Evolutionary conservation across 2,888 invertebrate species (phyloP).

Genomic region (Ptilodon capucinus): DNA sequence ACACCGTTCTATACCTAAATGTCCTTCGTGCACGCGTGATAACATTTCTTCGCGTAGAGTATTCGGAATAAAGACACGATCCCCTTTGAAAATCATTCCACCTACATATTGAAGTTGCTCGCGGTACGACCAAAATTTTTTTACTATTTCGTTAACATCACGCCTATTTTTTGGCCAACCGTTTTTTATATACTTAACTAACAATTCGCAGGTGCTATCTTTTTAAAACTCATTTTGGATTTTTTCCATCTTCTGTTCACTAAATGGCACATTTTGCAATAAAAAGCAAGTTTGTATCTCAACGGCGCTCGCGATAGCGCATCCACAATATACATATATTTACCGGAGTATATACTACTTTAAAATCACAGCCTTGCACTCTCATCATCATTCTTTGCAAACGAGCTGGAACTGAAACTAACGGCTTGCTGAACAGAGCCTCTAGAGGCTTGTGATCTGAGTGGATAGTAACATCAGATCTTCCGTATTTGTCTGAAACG

Average conservation of each 20-base stretch:
- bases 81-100: not conserved
- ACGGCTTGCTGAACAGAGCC: slow-evolving; percentile 28
- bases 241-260: not conserved
- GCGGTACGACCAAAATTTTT: not conserved
- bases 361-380: slow-evolving; percentile 25
- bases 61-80: not conserved
- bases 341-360: slow-evolving; percentile 29
- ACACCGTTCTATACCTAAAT: slow-evolving; percentile 28
- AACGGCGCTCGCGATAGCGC: slow-evolving; percentile 28
- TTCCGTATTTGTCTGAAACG: slow-evolving; percentile 36
- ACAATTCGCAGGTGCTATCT: no score
- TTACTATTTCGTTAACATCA: no score
- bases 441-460: slow-evolving; percentile 38
- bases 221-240: no score
- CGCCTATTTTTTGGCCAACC: no score
- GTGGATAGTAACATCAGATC: slow-evolving; percentile 19
- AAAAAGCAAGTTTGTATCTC: slow-evolving; percentile 4
- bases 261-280: slow-evolving; percentile 4
- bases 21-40: not conserved
- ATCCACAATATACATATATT: slow-evolving; percentile 34
- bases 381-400: slow-evolving; percentile 36
- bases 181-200: no score
- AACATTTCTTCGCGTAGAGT: not conserved
- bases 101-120: not conserved
- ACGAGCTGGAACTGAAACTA: slow-evolving; percentile 21